phyloP scores from a whole-genome alignment of 2,797 vertebrate genomes.

The Pitangus sulphuratus region DNA sequence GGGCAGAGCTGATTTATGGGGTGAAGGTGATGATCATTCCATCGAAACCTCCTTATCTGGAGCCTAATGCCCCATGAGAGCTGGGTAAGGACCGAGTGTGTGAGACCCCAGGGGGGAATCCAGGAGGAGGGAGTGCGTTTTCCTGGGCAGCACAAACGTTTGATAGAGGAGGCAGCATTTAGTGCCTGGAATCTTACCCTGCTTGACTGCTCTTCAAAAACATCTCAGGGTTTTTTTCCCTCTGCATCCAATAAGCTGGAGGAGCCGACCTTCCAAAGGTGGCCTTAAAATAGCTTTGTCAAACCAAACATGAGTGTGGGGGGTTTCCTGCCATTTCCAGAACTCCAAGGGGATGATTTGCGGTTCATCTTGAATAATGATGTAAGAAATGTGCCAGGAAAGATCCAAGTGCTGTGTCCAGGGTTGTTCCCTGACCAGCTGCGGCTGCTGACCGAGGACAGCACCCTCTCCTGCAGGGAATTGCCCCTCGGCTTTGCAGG shows the following conservation, averaged over 20 bases:
- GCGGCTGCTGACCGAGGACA: constrained; percentile 60
- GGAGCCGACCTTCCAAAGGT: neutral
- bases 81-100: neutral
- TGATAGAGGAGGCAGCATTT: neutral
- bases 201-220: constrained; percentile 27
- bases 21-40: neutral
- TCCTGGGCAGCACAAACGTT: neutral
- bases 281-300: constrained; percentile 60
- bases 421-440: constrained; percentile 59
- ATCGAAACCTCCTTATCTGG: neutral
- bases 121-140: neutral
- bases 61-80: neutral
- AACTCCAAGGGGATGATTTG: constrained; percentile 66
- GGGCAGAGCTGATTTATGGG: neutral
- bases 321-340: constrained; percentile 67
- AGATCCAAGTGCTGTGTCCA: constrained; percentile 52
- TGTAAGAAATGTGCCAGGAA: constrained; percentile 72
- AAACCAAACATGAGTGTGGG: constrained; percentile 59
- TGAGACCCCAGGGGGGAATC: neutral
- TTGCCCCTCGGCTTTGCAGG: neutral
- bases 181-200: neutral
- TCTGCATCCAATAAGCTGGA: neutral
- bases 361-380: constrained; percentile 66
- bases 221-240: neutral
- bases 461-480: neutral